Base-by-base conservation (phyloP, 2,113 vertebrate species). In the Bubalus kerabau region DNA sequence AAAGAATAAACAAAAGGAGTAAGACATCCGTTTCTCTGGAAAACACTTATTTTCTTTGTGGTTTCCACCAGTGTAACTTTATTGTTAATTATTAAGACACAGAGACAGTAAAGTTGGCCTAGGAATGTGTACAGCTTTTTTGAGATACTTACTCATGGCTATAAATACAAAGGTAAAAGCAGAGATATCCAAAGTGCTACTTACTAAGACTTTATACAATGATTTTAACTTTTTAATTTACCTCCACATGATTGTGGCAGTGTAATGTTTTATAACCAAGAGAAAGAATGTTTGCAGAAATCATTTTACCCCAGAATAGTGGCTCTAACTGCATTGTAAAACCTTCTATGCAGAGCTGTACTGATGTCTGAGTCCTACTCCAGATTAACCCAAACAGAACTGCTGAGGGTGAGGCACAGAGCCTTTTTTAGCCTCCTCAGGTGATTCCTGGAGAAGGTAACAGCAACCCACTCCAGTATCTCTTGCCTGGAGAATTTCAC, bases 81-180 rank as follows among this genome's bases (percentile, higher is more conserved):
- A 87, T 87, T 50, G 95, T 60, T 57, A 95, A 89, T 86, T 88
- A 88, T 83, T n/a, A 92, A 64, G 84, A 74, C 36, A 92, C 52
- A 16, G 57, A 94, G 60, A 85, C 48, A 57, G 83, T 23, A 92
- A 92, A 93, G 57, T 56, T 95, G 43, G 83, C 94, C 94, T 52
- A 96, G 64, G 24, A 85, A 89, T 30, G 17, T 13, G 50, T 48
- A 84, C 28, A 84, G 64, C 23, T 94, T 95, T 96, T 91, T 24
- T 96, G 64, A 95, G 76, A 95, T 76, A 91, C 60, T 94, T 74
- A 97, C 21, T 96, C 90, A 94, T 43, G 52, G 81, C 82, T 85
- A 95, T 87, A 96, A 97, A 97, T 57, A 92, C 88, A 94, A 91
- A 96, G n/a, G 83, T 88, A 97, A 95, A 97, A 90, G 84, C 59